phyloP scores from a whole-genome alignment of 2,797 vertebrate species.

The Pipistrellus pipistrellus region DNA sequence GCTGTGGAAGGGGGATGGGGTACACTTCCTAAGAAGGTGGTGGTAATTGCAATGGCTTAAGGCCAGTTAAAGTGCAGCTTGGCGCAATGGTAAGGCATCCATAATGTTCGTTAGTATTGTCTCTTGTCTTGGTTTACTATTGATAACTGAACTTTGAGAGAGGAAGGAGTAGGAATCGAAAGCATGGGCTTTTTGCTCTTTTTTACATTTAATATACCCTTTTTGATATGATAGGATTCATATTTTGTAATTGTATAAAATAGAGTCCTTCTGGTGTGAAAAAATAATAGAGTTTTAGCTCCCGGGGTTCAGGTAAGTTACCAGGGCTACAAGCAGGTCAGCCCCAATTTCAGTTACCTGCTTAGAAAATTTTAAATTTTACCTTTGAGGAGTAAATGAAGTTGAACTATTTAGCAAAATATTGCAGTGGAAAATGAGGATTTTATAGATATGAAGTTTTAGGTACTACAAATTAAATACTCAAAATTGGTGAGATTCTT shows the following conservation, averaged over 20 bases:
- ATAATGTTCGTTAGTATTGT: neutral
- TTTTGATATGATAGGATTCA: constrained; percentile 22
- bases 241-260: neutral
- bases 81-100: neutral
- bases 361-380: neutral
- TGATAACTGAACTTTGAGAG: neutral
- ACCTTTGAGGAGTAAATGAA: constrained; percentile 22
- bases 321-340: neutral
- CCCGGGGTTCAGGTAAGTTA: neutral
- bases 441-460: neutral
- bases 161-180: neutral
- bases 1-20: neutral
- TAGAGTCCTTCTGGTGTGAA: constrained; percentile 25
- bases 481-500: neutral
- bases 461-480: neutral
- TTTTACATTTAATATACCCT: neutral
- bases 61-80: constrained; percentile 6
- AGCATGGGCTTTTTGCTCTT: neutral
- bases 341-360: constrained; percentile 1
- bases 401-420: neutral
- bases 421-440: neutral
- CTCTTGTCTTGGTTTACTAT: neutral
- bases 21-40: neutral
- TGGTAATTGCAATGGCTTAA: constrained; percentile 22
- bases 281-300: constrained; percentile 41